Conservation (phyloP, 2,113 vertebrate species). For the Prionailurus bengalensis region DNA sequence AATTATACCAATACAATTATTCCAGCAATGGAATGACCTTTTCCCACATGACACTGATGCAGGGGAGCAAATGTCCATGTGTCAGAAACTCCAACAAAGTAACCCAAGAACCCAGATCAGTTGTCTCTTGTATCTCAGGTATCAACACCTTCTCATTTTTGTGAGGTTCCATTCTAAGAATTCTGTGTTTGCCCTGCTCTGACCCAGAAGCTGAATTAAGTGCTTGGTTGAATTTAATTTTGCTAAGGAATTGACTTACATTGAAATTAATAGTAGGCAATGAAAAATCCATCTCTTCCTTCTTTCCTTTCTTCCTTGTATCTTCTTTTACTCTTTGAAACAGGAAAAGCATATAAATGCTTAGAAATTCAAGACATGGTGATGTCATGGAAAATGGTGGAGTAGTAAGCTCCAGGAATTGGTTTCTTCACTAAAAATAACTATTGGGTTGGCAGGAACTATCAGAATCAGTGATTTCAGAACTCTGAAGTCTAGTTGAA, state of each 20-base stretch:
- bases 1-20: background rate
- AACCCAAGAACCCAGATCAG: background rate
- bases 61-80: background rate
- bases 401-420: background rate
- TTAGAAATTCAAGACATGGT: background rate
- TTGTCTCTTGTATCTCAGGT: background rate
- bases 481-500: background rate
- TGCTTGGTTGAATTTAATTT: background rate
- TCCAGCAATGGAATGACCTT: background rate
- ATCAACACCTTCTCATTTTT: background rate
- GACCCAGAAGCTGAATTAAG: background rate
- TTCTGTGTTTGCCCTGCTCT: background rate
- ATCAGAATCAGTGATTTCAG: background rate
- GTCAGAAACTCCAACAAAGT: background rate
- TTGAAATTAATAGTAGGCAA: background rate
- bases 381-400: background rate
- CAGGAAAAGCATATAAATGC: background rate
- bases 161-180: background rate
- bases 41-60: background rate
- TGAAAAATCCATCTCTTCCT: background rate
- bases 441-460: background rate
- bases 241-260: background rate
- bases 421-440: background rate
- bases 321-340: background rate
- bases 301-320: background rate